A percentile compares a stretch with the other conserved stretches of the same genome.
phyloP scores from a whole-genome alignment of 2,888 invertebrate species.

The Melieria crassipennis region DNA sequence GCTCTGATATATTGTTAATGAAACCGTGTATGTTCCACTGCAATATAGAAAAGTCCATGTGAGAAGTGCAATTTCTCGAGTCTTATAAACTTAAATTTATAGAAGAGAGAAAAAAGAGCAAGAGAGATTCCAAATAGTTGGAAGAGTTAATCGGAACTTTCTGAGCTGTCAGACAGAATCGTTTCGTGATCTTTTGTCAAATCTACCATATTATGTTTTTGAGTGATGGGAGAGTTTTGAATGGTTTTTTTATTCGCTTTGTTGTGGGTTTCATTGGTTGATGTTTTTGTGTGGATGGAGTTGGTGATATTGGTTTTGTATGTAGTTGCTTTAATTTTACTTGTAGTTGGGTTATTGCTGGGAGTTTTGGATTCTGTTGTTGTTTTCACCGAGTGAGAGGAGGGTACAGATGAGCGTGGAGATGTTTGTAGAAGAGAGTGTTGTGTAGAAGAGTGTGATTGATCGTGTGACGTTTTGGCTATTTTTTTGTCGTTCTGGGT shows the following conservation, averaged over 20 bases:
- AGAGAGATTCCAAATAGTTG: conserved; percentile 2
- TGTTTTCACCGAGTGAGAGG: background rate
- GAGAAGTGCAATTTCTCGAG: background rate
- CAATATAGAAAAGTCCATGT: conserved; percentile 13
- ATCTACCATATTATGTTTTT: conserved; percentile 1
- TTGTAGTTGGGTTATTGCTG: no score
- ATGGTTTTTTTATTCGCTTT: no score
- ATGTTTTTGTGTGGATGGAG: no score
- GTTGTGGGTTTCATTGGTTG: no score
- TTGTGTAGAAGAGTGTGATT: background rate
- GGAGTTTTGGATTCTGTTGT: background rate
- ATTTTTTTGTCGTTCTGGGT: no score
- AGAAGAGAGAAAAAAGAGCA: background rate
- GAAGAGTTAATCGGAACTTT: background rate
- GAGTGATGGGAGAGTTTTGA: no score
- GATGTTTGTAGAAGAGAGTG: background rate
- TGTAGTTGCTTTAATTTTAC: background rate
- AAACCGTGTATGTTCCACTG: conserved; percentile 29
- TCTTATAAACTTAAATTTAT: background rate
- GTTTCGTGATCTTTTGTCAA: conserved; percentile 15
- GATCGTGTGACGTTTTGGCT: no score
- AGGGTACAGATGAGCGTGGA: background rate
- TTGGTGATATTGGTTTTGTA: no score
- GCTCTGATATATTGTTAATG: conserved; percentile 23
- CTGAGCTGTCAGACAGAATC: background rate